These are phyloP conservation scores for Paratrypauchen microcephalus DNA, from an alignment of 2,797 vertebrate genomes.

Conservation along the genomic window DNA sequence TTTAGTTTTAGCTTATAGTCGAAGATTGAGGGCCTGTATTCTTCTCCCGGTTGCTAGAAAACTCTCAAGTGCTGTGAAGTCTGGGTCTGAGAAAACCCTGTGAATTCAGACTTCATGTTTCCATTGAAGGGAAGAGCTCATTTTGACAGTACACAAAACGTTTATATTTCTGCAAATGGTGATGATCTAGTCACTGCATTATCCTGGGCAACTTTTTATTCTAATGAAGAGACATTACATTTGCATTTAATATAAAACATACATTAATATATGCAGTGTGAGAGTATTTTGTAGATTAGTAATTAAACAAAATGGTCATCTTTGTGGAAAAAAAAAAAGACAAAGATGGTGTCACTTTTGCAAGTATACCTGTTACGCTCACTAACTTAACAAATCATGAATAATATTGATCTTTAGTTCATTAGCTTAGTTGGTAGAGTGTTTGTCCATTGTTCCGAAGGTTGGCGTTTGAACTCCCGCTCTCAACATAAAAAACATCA, in stretches of 20 bases:
- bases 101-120: conserved; percentile 1
- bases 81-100: conserved; percentile 11
- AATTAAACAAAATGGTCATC: too few relatives aligned
- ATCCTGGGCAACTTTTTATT: neutral
- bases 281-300: too few relatives aligned
- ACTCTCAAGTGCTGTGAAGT: conserved; percentile 23
- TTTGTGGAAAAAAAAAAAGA: neutral
- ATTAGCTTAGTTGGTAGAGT: too few relatives aligned
- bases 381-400: too few relatives aligned
- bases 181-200: neutral
- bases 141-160: neutral
- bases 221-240: too few relatives aligned
- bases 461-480: too few relatives aligned
- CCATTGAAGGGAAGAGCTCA: neutral
- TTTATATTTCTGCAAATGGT: neutral
- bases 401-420: too few relatives aligned
- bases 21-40: neutral
- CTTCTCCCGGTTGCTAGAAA: conserved; percentile 17
- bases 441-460: too few relatives aligned
- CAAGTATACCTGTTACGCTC: too few relatives aligned
- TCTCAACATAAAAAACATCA: too few relatives aligned
- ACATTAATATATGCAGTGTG: too few relatives aligned
- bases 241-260: too few relatives aligned
- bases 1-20: neutral
- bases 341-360: neutral